Evolutionary conservation across 2,888 invertebrate genomes (phyloP).

Genomic region (Thyatira batis): DNA sequence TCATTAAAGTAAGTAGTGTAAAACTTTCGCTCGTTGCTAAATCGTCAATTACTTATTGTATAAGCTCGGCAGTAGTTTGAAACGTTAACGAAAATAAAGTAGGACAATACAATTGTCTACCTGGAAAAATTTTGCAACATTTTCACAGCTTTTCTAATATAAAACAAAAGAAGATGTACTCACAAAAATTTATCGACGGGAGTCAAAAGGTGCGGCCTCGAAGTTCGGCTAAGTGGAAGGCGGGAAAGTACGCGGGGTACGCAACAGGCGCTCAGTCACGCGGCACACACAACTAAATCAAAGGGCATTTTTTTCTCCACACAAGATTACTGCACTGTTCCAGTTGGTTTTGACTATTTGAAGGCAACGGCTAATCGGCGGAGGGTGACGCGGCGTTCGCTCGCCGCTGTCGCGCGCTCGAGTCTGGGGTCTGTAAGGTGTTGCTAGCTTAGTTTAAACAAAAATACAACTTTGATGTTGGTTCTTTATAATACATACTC

Average conservation of each 20-base stretch:
- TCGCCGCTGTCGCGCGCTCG: conserved; percentile 69
- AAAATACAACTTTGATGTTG: background rate
- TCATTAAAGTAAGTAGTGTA: background rate
- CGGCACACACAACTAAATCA: conserved; percentile 49
- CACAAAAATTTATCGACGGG: conserved; percentile 53
- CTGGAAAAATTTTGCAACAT: background rate
- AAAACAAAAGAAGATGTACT: conserved; percentile 60
- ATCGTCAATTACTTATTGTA: no score
- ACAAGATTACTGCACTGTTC: conserved; percentile 53
- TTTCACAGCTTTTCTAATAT: conserved; percentile 10
- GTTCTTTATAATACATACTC: no score
- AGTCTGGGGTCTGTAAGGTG: conserved; percentile 56
- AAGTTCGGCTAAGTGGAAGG: conserved; percentile 17
- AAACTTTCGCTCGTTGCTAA: background rate
- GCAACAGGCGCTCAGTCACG: conserved; percentile 57
- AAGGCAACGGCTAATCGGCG: conserved; percentile 37
- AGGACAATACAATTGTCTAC: background rate
- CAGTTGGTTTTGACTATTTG: conserved; percentile 36
- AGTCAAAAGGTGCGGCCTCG: conserved; percentile 48
- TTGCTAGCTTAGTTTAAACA: conserved; percentile 28
- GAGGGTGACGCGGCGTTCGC: conserved; percentile 66
- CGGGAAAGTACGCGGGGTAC: conserved; percentile 28
- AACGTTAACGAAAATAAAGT: background rate
- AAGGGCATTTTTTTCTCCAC: conserved; percentile 65
- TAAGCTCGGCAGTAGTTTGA: background rate